Evolutionary conservation across 2,113 vertebrate species (phyloP), one percentile per base, ranked within the genome.

Genomic region (Stercorarius parasiticus): DNA sequence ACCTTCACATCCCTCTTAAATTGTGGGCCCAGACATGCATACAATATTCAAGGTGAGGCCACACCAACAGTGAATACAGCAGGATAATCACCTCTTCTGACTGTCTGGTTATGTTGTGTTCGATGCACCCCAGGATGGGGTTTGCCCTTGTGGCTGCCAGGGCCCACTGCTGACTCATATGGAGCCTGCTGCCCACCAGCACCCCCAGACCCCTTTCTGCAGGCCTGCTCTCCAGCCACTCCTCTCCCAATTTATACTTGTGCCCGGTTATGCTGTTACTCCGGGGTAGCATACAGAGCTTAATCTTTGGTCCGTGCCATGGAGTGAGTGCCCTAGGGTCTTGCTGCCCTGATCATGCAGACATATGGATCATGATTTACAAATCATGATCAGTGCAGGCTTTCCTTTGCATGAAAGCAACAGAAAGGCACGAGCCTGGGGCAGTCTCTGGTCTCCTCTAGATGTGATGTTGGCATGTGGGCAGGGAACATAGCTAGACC

Each of bases 221-320:
- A 47, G 42, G 6, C 43, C 43, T 23, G n/a, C 43, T 62, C 12
- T 6, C 58, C 27, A 32, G 27, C 45, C 45, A 11, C n/a, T 18
- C 21, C 27, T 53, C 77, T 65, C 59, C 29, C 61, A 52, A 1
- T 52, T 53, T 53, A 65, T 29, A 21, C 30, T 55, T 36, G 34
- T 38, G 19, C 43, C 29, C 1, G 0, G 30, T 47, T 47, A 47
- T 20, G 47, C 47, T 2, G 0, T n/a, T 71, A 27, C 47, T 30
- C 47, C 1, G 1, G 38, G 13, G 27, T 16, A 45, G 38, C 0
- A 0, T 55, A 53, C 40, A 74, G 70, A 74, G 34, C 38, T 72
- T 62, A 71, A 43, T 25, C 9, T 53, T 43, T 52, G 30, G 38
- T 45, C 69, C 34, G 21, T 32, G 25, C 29, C 29, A 29, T 9